These are phyloP conservation scores for Drosophila mimetica DNA, from an alignment of 2,888 invertebrate species.

Conservation along the genomic window DNA sequence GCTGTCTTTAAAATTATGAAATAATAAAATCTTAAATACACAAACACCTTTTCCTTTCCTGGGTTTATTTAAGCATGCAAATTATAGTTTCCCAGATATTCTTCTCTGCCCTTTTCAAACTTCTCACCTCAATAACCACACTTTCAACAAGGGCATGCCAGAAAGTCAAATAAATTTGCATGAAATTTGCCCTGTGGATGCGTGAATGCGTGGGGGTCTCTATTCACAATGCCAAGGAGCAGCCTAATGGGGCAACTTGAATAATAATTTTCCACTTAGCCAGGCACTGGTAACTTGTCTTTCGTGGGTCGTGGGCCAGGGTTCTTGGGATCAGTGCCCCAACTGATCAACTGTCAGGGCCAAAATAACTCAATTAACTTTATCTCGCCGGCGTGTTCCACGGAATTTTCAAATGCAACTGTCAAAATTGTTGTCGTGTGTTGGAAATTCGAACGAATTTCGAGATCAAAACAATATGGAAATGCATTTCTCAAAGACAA, in stretches of 20 bases:
- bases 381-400: slow-evolving; percentile 64
- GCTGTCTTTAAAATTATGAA: too few species aligned
- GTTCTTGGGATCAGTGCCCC: slow-evolving; percentile 17
- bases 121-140: background rate
- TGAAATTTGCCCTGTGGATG: slow-evolving; percentile 28
- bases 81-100: background rate
- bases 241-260: slow-evolving; percentile 70
- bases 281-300: slow-evolving; percentile 51
- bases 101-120: background rate
- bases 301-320: slow-evolving; percentile 52
- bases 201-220: slow-evolving; percentile 37
- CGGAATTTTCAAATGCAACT: slow-evolving; percentile 76
- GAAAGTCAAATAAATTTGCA: slow-evolving; percentile 39
- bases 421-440: slow-evolving; percentile 67
- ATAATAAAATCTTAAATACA: background rate
- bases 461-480: slow-evolving; percentile 80
- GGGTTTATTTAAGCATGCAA: background rate
- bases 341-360: slow-evolving; percentile 78
- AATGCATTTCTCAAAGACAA: slow-evolving; percentile 75
- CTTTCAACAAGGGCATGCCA: slow-evolving; percentile 7
- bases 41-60: too few species aligned
- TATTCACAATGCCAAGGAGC: slow-evolving; percentile 56
- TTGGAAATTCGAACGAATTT: slow-evolving; percentile 78
- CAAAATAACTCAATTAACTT: slow-evolving; percentile 79
- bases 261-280: slow-evolving; percentile 78